phyloP scores from a whole-genome alignment of 1,140 invertebrate genomes.

The Chelonus insularis region DNA sequence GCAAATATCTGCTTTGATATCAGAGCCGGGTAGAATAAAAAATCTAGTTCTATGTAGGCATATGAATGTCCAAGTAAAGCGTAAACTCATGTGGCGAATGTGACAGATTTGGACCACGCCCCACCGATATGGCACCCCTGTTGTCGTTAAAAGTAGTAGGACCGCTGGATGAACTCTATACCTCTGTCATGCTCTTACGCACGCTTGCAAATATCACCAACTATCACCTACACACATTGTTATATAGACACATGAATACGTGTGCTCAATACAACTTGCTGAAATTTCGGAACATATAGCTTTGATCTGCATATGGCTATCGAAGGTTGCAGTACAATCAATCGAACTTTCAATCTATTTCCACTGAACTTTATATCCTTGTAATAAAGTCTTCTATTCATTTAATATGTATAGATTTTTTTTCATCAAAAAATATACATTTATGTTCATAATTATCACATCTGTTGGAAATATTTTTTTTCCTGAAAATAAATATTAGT shows the following conservation, averaged over 20 bases:
- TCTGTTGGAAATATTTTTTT: too few species aligned
- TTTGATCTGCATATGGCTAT: slow-evolving; percentile 34
- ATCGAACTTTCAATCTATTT: slow-evolving; percentile 3
- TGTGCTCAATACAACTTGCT: slow-evolving; percentile 5
- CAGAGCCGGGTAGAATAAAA: neutral
- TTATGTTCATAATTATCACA: too few species aligned
- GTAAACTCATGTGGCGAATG: slow-evolving; percentile 56
- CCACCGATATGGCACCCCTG: slow-evolving; percentile 53
- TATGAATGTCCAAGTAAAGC: slow-evolving; percentile 4
- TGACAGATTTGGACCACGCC: slow-evolving; percentile 62
- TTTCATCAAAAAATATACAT: too few species aligned
- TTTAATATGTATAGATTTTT: neutral
- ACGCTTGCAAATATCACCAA: slow-evolving; percentile 1
- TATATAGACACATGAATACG: neutral
- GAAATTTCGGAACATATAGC: slow-evolving; percentile 25
- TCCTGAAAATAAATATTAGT: too few species aligned
- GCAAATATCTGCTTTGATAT: too few species aligned
- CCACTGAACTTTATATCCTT: neutral
- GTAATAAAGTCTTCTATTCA: neutral
- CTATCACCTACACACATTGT: slow-evolving; percentile 27
- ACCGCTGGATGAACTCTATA: slow-evolving; percentile 2
- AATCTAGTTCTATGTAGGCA: neutral
- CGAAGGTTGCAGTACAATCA: slow-evolving; percentile 2
- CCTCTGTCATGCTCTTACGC: slow-evolving; percentile 10
- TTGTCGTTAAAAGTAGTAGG: slow-evolving; percentile 16